Percentiles rank a stretch among this genome's conserved stretches.
Conservation (phyloP, 1,140 invertebrate species). For the Mya arenaria region DNA sequence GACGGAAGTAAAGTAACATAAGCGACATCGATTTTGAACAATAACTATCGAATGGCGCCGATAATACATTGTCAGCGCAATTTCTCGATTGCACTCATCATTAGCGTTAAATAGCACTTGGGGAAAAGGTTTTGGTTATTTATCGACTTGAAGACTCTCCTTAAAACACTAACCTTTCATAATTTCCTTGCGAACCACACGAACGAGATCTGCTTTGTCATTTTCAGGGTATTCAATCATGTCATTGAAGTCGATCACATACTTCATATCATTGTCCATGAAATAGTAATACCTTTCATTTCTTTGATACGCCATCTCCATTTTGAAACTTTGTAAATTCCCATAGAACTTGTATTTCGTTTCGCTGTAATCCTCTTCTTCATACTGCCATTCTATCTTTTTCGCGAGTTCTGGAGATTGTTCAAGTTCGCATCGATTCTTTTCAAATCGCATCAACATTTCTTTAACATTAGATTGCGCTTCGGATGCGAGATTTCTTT, state of each 20-base stretch:
- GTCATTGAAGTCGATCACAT: constrained; percentile 30
- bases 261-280: not conserved
- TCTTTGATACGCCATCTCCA: constrained; percentile 14
- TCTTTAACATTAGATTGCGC: not conserved
- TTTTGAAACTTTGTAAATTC: not conserved
- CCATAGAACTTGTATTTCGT: constrained; percentile 1
- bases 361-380: not conserved
- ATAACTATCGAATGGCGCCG: too few species aligned
- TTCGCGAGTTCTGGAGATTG: not conserved
- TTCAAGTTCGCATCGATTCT: not conserved
- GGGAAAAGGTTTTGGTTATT: too few species aligned
- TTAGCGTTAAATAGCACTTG: too few species aligned
- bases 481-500: not conserved
- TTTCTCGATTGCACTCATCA: too few species aligned
- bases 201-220: not conserved
- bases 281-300: not conserved
- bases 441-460: too few species aligned
- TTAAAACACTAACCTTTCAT: constrained; percentile 8
- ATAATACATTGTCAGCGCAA: not conserved
- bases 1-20: too few species aligned
- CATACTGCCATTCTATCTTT: constrained; percentile 32
- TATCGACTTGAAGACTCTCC: too few species aligned
- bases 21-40: too few species aligned
- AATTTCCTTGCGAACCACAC: constrained; percentile 23
- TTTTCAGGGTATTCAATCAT: not conserved